Evolutionary conservation across 2,888 invertebrate species (phyloP).

Genomic region (Hypercompe scribonia): DNA sequence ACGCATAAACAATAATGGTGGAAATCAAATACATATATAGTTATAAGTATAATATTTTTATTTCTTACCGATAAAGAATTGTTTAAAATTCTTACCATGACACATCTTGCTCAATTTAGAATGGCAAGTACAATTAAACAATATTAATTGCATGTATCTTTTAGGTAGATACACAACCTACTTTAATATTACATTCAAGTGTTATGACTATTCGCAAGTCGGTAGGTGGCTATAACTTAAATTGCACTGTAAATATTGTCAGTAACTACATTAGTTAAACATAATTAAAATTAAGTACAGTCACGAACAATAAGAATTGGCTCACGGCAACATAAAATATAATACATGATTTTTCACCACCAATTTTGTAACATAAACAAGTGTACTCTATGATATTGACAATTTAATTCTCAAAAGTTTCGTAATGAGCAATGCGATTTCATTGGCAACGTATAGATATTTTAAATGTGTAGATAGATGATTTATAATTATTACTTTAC

Average conservation of each 20-base stretch:
- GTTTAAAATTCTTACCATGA: conserved; percentile 31
- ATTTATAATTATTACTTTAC: conserved; percentile 13
- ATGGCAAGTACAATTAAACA: conserved; percentile 38
- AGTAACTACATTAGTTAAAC: conserved; percentile 42
- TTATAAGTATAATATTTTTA: conserved; percentile 28
- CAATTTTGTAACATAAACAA: conserved; percentile 4
- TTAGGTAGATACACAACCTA: conserved; percentile 39
- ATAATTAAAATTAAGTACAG: conserved; percentile 53
- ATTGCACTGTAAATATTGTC: conserved; percentile 59
- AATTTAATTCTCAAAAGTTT: conserved; percentile 22
- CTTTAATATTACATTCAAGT: conserved; percentile 32
- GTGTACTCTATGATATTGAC: neutral
- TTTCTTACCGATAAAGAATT: conserved; percentile 44
- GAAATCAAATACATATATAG: conserved; percentile 27
- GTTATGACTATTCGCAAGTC: conserved; percentile 43
- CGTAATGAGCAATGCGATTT: conserved; percentile 31
- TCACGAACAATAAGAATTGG: conserved; percentile 56
- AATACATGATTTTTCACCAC: neutral
- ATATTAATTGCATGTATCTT: conserved; percentile 30
- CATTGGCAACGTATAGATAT: conserved; percentile 31
- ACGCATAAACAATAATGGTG: conserved; percentile 11
- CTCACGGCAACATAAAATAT: conserved; percentile 22
- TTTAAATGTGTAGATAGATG: conserved; percentile 22
- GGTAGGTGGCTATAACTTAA: conserved; percentile 51
- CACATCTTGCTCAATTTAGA: conserved; percentile 26